A percentile compares a stretch with the other conserved stretches of the same genome.
phyloP scores from a whole-genome alignment of 2,797 vertebrate genomes.

The Carcharodon carcharias region DNA sequence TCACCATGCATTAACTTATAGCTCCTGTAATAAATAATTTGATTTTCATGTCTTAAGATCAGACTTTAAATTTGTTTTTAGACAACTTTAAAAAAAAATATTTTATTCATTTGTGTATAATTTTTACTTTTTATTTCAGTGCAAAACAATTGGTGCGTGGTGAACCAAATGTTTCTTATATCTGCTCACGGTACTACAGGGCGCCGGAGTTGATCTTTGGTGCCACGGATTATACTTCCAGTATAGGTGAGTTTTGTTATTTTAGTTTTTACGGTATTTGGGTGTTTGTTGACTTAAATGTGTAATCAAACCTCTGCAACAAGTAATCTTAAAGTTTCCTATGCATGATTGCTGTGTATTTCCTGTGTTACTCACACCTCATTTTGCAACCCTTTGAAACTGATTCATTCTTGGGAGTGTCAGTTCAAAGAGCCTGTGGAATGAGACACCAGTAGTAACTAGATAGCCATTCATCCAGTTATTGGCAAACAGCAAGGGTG shows the following conservation, averaged over 20 bases:
- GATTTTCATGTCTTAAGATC: neutral
- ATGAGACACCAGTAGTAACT: neutral
- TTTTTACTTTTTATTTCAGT: slow-evolving; percentile 53
- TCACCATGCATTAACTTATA: neutral
- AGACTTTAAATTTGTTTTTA: neutral
- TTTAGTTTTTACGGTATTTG: neutral
- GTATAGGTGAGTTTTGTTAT: slow-evolving; percentile 75
- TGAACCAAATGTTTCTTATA: slow-evolving; percentile 97
- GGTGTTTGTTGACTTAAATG: neutral
- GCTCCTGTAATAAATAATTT: neutral
- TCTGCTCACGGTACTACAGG: slow-evolving; percentile 99
- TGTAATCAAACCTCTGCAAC: neutral
- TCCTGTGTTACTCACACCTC: neutral
- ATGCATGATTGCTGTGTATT: neutral
- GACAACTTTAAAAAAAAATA: neutral
- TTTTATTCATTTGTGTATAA: neutral
- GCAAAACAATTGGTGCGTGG: slow-evolving; percentile 98
- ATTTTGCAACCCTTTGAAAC: neutral
- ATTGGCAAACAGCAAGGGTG: neutral
- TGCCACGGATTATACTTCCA: slow-evolving; percentile 98
- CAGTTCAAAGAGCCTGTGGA: neutral
- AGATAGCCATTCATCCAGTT: too few relatives aligned
- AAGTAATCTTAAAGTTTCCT: neutral
- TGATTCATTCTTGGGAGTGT: neutral
- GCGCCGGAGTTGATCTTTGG: slow-evolving; percentile 98